Base-by-base conservation (phyloP, 2,113 vertebrate genomes). In the Seriola dumerili region DNA sequence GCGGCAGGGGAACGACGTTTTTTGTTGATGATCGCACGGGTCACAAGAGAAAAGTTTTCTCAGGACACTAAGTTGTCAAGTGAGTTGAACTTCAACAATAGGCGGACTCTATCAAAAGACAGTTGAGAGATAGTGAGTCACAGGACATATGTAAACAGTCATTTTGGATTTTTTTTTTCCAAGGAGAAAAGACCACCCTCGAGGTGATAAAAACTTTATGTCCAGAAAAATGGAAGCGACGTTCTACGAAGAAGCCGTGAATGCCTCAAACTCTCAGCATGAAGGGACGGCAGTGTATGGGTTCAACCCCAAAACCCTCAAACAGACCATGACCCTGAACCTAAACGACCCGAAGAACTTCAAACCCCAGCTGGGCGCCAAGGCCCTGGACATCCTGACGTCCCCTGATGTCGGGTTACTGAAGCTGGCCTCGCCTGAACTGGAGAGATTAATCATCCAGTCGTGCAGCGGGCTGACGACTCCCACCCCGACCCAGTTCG, bases 211-310 rank as follows among this genome's bases (percentile, higher is more conserved):
- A 59, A 92, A 92, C 81, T 97, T 96, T 96, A 97, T 98, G 97
- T 97, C 94, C 93, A 95, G 95, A 91, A 98, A 96, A 96, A 99
- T 99, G 98, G 98, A 99, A 95, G 96, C 97, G 93, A 97, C 97
- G 76, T 99, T 99, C 93, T 99, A 99, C 89, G 97, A 99, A 85
- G 97, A 98, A 94, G 96, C 97, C 64, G 95, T 98, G 83, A 97
- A 94, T 63, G 96, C 95, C 57, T 96, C 96, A 82, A 97, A 96
- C 91, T 93, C 94, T 50, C 97, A 96, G 94, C 96, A 96, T 54
- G 96, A 97, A 81, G 96, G 94, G 75, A 34, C 89, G 76, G 91
- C 95, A 61, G 95, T 96, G 72, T 97, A 95, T 74, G 97, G 96
- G 89, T 97, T 97, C 92, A 97, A 97, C 93, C 94, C 97, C 72